A percentile compares a stretch with the other conserved stretches of the same genome.
Conservation (phyloP, 2,888 invertebrate species). For the Dusona sp. region DNA sequence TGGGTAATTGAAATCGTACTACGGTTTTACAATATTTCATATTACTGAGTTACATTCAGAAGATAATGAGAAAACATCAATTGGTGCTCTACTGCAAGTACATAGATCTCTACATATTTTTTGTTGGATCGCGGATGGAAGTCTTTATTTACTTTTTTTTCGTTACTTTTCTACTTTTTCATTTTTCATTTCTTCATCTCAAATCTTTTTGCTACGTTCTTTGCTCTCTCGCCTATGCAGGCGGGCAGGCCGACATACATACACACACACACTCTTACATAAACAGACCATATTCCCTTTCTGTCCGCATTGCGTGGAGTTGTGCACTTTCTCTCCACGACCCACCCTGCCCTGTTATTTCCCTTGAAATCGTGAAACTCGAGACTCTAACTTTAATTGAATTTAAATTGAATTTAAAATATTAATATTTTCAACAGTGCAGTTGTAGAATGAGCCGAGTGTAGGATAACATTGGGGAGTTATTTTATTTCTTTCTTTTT, state of each 20-base stretch:
- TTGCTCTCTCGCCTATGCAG: constrained; percentile 3
- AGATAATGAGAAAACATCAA: constrained; percentile 14
- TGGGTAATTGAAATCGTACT: background rate
- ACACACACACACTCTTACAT: constrained; percentile 12
- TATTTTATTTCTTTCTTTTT: constrained; percentile 43
- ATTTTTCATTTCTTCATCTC: constrained; percentile 32
- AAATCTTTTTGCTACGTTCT: constrained; percentile 24
- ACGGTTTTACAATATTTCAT: background rate
- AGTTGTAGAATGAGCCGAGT: constrained; percentile 50
- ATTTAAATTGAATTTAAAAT: constrained; percentile 83
- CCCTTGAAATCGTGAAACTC: constrained; percentile 61
- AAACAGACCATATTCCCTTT: constrained; percentile 25
- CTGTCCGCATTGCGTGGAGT: constrained; percentile 25
- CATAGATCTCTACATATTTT: constrained; percentile 7
- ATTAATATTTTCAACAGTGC: constrained; percentile 77
- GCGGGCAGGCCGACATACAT: background rate
- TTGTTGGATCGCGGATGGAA: background rate
- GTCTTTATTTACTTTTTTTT: constrained; percentile 9
- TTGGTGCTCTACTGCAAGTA: background rate
- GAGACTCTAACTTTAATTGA: constrained; percentile 79
- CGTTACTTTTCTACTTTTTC: constrained; percentile 30
- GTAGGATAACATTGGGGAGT: constrained; percentile 67
- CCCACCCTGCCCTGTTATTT: constrained; percentile 42
- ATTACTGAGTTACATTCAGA: background rate
- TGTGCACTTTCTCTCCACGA: constrained; percentile 29